Conservation (phyloP, 2,113 vertebrate species). For the Carassius gibelio region DNA sequence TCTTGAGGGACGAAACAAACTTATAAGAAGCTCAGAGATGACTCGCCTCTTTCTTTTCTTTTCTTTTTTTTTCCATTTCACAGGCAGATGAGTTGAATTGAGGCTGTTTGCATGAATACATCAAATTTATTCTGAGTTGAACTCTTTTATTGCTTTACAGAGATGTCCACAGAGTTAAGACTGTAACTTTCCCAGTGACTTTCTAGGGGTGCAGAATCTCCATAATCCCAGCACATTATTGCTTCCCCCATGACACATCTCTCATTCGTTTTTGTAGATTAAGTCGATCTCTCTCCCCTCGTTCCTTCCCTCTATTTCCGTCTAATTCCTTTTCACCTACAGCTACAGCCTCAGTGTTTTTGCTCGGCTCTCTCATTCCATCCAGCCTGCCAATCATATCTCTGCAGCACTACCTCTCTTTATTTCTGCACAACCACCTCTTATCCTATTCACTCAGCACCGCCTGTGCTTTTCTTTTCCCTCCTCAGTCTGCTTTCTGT, state of each 20-base stretch:
- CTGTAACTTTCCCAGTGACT: background rate
- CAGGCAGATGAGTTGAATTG: background rate
- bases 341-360: constrained; percentile 9
- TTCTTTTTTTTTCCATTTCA: background rate
- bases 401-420: background rate
- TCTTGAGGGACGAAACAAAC: constrained; percentile 55
- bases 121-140: background rate
- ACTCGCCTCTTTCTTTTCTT: constrained; percentile 22
- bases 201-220: constrained; percentile 18
- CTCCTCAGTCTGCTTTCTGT: background rate
- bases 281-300: background rate
- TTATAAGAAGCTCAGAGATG: constrained; percentile 40
- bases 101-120: constrained; percentile 11
- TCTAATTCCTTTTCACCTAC: constrained; percentile 36
- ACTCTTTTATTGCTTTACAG: constrained; percentile 29
- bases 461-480: constrained; percentile 14
- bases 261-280: background rate
- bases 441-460: constrained; percentile 4
- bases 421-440: background rate
- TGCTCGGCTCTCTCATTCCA: background rate
- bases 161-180: constrained; percentile 34
- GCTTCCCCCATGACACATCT: constrained; percentile 8
- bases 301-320: constrained; percentile 26
- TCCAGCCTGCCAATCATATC: constrained; percentile 20
- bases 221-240: constrained; percentile 19